phyloP scores from a whole-genome alignment of 2,113 vertebrate species.

The Corydoras maculifer region DNA sequence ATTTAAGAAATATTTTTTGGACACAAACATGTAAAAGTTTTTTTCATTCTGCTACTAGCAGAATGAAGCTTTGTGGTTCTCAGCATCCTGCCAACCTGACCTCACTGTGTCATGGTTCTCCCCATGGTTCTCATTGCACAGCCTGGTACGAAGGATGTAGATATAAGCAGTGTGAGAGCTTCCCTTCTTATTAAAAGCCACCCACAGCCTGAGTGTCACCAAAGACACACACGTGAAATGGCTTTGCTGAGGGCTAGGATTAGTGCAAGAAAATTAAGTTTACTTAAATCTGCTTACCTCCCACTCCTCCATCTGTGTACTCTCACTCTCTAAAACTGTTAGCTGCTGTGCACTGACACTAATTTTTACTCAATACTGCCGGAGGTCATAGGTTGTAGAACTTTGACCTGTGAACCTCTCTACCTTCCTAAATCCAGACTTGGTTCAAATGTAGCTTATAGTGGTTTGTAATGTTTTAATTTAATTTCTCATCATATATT shows the following conservation, averaged over 20 bases:
- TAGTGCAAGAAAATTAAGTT: slow-evolving; percentile 16
- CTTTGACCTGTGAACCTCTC: no score
- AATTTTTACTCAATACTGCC: slow-evolving; percentile 22
- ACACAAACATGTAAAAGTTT: background rate
- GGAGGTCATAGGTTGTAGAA: slow-evolving; percentile 22
- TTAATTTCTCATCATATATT: no score
- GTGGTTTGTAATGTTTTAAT: no score
- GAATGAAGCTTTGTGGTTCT: background rate
- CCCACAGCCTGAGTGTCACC: slow-evolving; percentile 11
- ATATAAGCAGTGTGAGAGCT: background rate
- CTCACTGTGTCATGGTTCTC: background rate
- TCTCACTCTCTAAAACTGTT: slow-evolving; percentile 12
- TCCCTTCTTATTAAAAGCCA: slow-evolving; percentile 3
- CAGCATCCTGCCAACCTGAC: background rate
- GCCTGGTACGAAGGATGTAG: background rate
- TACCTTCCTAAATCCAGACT: no score
- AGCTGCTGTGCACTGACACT: slow-evolving; percentile 6
- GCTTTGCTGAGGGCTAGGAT: slow-evolving; percentile 17
- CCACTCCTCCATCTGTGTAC: slow-evolving; percentile 1
- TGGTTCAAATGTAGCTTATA: no score
- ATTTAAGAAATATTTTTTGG: no score
- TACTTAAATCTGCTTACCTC: slow-evolving; percentile 14
- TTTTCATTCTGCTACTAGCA: background rate
- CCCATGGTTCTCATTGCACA: background rate
- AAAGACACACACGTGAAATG: slow-evolving; percentile 15